phyloP scores from a whole-genome alignment of 2,113 vertebrate species.

The Nycticebus coucang region DNA sequence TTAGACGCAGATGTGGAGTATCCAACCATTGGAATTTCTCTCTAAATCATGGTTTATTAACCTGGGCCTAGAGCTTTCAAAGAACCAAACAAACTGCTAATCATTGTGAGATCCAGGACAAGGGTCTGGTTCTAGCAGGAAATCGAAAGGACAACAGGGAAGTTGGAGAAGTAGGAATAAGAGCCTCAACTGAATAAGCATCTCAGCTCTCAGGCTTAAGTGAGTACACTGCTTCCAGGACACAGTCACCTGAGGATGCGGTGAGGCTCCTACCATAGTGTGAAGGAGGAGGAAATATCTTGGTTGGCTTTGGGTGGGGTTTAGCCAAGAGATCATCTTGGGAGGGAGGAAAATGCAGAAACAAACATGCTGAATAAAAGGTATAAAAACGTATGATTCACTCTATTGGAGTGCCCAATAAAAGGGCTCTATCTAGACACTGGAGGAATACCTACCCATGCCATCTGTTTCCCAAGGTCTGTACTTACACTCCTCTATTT shows the following conservation, averaged over 20 bases:
- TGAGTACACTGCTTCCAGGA: neutral
- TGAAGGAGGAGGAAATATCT: neutral
- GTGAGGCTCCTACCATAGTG: neutral
- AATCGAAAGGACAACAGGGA: slow-evolving; percentile 46
- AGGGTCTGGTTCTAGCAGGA: neutral
- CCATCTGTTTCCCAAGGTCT: neutral
- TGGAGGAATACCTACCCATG: neutral
- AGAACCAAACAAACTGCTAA: neutral
- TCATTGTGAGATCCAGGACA: slow-evolving; percentile 17
- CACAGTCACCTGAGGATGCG: neutral
- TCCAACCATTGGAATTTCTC: slow-evolving; percentile 34
- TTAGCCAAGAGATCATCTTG: slow-evolving; percentile 3
- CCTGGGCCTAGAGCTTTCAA: neutral
- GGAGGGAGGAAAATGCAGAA: neutral
- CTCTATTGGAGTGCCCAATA: neutral
- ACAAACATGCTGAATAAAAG: neutral
- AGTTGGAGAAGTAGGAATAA: neutral
- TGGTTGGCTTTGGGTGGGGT: neutral
- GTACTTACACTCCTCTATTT: neutral
- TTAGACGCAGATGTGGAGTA: slow-evolving; percentile 17
- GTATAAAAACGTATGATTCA: neutral
- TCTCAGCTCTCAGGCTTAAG: neutral
- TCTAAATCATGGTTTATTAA: slow-evolving; percentile 42
- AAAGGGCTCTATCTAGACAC: neutral
- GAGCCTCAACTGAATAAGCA: neutral